Base-by-base conservation (phyloP, 2,113 vertebrate species). In the Odontesthes bonariensis region DNA sequence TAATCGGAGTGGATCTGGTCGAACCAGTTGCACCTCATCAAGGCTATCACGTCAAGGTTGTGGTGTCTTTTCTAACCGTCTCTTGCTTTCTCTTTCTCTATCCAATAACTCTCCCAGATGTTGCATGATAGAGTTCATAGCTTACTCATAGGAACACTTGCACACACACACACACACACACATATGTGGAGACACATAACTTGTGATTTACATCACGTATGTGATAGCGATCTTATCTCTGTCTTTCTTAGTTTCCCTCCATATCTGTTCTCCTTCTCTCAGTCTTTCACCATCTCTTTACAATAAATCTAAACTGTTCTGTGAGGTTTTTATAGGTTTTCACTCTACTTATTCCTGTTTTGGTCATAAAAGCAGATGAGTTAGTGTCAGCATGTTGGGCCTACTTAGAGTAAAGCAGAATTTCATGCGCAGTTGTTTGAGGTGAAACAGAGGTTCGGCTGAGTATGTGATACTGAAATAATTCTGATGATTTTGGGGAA, bases 301-400 rank as follows among this genome's bases (percentile, higher is more conserved):
- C 14, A 71, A 74, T 90, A 90, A 88, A 91, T 86, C 87, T 81
- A 46, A 49, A 69, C 19, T 4, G 3, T 62, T 64, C 63, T 62
- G 61, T 61, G 73, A 83, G 71, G 42, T 1, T 88, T 92, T 90
- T 87, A 88, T 86, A 83, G 63, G 33, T 77, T 84, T 84, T 85
- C 56, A 33, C 22, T 58, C 52, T 33, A 65, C 57, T 42, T 70
- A 73, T 84, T 74, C 44, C 46, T 51, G 56, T 70, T 68, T 62
- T 1, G 70, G 65, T 66, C 85, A 86, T 87, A 88, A 88, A 93
- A 88, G 64, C 49, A 19, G 52, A 40, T 85, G 89, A 93, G 88
- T 90, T 90, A 92, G 22, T 52, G 78, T 46, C 63, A 58, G 71
- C 19, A 53, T 67, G 72, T 58, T 71, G 19, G 55, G 53, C 46